A percentile compares a stretch with the other conserved stretches of the same genome.
phyloP scores from a whole-genome alignment of 2,797 vertebrate species.

The Leucoraja ocellata region DNA sequence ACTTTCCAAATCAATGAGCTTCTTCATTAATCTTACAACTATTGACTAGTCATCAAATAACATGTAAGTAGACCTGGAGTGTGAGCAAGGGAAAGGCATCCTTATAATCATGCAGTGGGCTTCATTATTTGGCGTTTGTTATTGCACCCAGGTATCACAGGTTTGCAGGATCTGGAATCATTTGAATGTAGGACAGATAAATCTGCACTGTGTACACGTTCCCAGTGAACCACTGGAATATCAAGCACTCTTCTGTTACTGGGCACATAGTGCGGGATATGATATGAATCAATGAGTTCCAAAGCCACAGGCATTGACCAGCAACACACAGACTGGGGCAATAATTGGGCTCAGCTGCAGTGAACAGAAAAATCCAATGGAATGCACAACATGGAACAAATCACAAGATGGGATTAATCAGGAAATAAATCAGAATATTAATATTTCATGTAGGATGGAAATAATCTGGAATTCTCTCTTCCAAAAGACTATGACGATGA shows the following conservation, averaged over 20 bases:
- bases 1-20: not conserved
- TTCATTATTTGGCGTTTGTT: not conserved
- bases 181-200: not conserved
- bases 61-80: too few relatives aligned
- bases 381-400: too few relatives aligned
- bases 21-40: conserved; percentile 4
- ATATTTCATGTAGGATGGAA: not conserved
- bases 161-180: not conserved
- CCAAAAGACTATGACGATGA: not conserved
- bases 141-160: not conserved
- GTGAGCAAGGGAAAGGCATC: not conserved
- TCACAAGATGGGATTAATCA: not conserved
- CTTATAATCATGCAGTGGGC: too few relatives aligned
- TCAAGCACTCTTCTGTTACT: not conserved
- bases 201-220: not conserved
- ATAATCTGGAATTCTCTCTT: not conserved
- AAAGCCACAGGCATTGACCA: not conserved
- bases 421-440: not conserved
- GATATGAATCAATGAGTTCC: not conserved
- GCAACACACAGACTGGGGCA: not conserved
- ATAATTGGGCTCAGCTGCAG: not conserved
- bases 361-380: not conserved
- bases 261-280: not conserved
- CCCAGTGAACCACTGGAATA: not conserved
- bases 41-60: conserved; percentile 17